phyloP scores from a whole-genome alignment of 1,140 invertebrate genomes.

The Leptinotarsa undecemlineata region DNA sequence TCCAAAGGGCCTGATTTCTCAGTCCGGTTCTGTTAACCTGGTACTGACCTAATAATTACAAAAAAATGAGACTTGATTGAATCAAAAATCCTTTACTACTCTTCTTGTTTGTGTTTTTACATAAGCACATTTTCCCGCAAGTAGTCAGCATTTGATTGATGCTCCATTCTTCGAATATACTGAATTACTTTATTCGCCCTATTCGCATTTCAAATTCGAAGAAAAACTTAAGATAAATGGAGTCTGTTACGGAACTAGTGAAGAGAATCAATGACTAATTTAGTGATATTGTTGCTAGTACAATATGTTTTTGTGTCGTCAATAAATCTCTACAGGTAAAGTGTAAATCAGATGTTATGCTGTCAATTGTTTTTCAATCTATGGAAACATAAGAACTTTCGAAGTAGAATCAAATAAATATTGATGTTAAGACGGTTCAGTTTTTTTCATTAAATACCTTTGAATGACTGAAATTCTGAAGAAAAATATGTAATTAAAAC shows the following conservation, averaged over 20 bases:
- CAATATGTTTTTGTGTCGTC: not conserved
- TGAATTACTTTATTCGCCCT: not conserved
- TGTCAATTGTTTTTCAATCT: not conserved
- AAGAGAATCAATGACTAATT: not conserved
- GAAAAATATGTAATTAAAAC: no score
- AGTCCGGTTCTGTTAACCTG: no score
- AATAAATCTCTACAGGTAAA: not conserved
- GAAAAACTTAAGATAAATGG: not conserved
- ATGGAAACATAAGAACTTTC: not conserved
- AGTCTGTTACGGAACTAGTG: not conserved
- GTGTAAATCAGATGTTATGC: not conserved
- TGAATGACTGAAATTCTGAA: no score
- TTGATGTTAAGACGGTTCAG: no score
- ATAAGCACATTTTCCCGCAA: not conserved
- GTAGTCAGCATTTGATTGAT: not conserved
- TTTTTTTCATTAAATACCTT: no score
- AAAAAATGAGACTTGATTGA: not conserved
- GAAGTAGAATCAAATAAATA: no score
- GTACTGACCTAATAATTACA: no score
- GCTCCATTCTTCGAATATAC: not conserved
- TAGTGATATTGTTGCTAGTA: not conserved
- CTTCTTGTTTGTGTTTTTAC: not conserved
- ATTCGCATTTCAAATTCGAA: constrained; percentile 6
- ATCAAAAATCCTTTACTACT: not conserved
- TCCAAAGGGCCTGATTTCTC: no score